phyloP scores from a whole-genome alignment of 2,888 invertebrate species.

The Platerodrilus igneus region DNA sequence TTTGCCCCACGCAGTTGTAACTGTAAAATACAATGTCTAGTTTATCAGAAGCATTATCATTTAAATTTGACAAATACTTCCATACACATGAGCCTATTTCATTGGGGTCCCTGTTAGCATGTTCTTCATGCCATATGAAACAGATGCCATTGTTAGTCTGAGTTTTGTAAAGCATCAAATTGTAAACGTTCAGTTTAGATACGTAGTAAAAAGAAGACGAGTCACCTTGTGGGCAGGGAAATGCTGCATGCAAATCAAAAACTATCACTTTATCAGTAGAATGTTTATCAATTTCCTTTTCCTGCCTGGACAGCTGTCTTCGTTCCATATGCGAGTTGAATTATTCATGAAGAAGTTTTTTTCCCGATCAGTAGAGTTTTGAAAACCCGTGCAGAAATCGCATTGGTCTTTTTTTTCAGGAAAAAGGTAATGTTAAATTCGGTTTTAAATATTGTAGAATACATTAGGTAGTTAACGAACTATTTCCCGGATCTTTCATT shows the following conservation, averaged over 20 bases:
- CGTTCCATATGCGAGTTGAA: too few species aligned
- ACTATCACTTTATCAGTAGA: conserved; percentile 12
- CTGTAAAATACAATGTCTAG: too few species aligned
- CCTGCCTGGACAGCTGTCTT: conserved; percentile 16
- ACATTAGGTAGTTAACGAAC: too few species aligned
- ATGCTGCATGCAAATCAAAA: conserved; percentile 23
- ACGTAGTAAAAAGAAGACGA: conserved; percentile 24
- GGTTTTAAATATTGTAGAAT: too few species aligned
- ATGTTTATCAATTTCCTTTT: conserved; percentile 21
- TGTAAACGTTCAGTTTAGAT: conserved; percentile 23
- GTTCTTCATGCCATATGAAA: conserved; percentile 39
- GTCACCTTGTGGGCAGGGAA: conserved; percentile 22
- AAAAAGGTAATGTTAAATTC: too few species aligned
- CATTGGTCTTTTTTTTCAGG: too few species aligned
- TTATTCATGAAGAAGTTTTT: too few species aligned
- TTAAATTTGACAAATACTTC: conserved; percentile 30
- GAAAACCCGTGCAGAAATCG: too few species aligned
- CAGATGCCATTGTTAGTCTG: too few species aligned
- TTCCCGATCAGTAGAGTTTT: too few species aligned
- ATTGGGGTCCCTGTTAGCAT: conserved; percentile 35
- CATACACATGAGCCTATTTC: conserved; percentile 38
- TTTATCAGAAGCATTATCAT: not conserved
- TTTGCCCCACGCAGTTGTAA: too few species aligned
- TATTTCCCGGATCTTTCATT: too few species aligned
- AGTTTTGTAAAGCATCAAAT: conserved; percentile 10